These are phyloP conservation scores for Dermatemys mawii DNA, from an alignment of 2,113 vertebrate genomes.

Conservation along the genomic window DNA sequence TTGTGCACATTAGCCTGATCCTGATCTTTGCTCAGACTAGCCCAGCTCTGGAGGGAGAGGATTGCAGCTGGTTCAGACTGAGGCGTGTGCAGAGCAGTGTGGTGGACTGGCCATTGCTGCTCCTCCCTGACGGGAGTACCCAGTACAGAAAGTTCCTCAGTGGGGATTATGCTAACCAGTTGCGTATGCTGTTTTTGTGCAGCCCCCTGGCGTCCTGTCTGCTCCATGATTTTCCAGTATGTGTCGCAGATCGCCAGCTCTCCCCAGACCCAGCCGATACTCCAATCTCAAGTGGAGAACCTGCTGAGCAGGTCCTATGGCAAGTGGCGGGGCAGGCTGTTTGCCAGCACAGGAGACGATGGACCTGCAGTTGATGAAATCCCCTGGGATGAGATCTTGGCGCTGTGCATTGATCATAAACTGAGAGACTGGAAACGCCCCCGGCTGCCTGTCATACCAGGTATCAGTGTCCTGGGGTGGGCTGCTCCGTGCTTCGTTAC, in stretches of 20 bases:
- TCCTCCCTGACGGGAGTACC: neutral
- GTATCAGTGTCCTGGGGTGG: conserved; percentile 55
- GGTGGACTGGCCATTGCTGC: neutral
- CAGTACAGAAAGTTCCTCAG: neutral
- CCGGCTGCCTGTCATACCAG: conserved; percentile 75
- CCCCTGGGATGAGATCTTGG: conserved; percentile 89
- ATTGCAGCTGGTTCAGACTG: neutral
- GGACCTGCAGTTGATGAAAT: conserved; percentile 78
- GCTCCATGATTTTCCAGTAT: conserved; percentile 83
- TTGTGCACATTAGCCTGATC: neutral
- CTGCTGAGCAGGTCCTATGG: conserved; percentile 81
- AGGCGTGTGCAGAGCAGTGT: neutral
- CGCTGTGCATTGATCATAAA: conserved; percentile 91
- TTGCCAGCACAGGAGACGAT: neutral
- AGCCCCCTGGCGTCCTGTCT: conserved; percentile 89
- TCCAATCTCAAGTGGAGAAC: conserved; percentile 89
- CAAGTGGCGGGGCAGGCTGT: conserved; percentile 59
- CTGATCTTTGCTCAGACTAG: neutral
- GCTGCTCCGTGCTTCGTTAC: neutral
- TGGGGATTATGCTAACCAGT: neutral
- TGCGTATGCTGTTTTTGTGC: neutral
- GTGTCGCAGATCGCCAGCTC: conserved; percentile 85
- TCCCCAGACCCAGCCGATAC: conserved; percentile 80
- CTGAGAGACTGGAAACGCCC: conserved; percentile 90
- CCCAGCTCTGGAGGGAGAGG: neutral